Evolutionary conservation across 2,888 invertebrate genomes (phyloP), one percentile per base, ranked within the genome.

Genomic region (Gryllus longicercus): DNA sequence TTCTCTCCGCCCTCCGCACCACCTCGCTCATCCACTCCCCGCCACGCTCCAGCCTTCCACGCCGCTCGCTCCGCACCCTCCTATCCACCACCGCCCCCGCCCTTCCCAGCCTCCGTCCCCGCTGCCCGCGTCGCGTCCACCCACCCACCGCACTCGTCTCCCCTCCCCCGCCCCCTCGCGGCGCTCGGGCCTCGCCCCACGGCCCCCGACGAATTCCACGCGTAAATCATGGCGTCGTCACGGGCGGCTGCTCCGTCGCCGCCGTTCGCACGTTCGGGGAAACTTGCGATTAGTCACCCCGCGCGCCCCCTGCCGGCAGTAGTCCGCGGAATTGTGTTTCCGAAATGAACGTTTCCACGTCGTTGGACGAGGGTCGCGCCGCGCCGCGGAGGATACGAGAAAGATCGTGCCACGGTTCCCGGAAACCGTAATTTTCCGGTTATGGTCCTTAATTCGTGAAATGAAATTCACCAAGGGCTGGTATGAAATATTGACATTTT

Each of bases 221-320:
- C 63, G 63, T 63, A 63, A 63, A 63, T 63, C 63, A 63, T 63
- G 63, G 63, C 63, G 63, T 63, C 63, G 63, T 63, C 63, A 63
- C 63, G 63, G 16, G 5, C 63, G 16, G n/a, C 63, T 18, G n/a
- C 16, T n/a, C 63, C 16, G 12, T 63, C 63, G 63, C 63, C 63
- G 14, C 63, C 63, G 63, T 63, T 63, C 63, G 63, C 63, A 63
- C 63, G 63, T 63, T 63, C 63, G 63, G 63, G 63, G 63, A 63
- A 63, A 63, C 63, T 14, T 18, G 63, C 14, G 63, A 63, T 63
- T 63, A 14, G 63, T 63, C 63, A 63, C 63, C 16, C 63, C n/a
- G n/a, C 63, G 63, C 63, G 14, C n/a, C 16, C n/a, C 0, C 63
- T 14, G 5, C 63, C n/a, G 5, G 63, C 12, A n/a, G 38, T 38